Conservation (phyloP, 2,888 invertebrate genomes). For the Glaucopsyche alexis region DNA sequence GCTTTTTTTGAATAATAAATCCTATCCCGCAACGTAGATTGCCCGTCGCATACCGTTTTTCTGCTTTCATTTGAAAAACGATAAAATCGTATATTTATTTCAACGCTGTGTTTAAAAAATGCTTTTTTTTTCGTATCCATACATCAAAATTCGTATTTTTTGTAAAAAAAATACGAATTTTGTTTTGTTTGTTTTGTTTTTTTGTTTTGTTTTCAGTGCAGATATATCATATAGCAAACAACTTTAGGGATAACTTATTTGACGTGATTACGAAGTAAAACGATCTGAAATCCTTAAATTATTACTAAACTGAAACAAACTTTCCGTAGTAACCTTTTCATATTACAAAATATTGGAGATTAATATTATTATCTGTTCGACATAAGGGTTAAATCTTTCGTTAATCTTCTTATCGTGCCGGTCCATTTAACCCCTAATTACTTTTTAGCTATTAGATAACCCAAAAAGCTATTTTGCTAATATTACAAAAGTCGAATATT, state of each 20-base stretch:
- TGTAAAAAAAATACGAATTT: no score
- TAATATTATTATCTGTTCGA: not conserved
- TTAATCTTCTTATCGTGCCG: not conserved
- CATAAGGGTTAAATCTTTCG: not conserved
- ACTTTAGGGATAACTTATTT: not conserved
- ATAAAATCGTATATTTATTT: slow-evolving; percentile 18
- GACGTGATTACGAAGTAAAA: not conserved
- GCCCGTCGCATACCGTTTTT: slow-evolving; percentile 8
- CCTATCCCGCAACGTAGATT: slow-evolving; percentile 12
- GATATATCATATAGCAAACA: no score
- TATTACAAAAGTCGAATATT: not conserved
- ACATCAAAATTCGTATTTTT: not conserved
- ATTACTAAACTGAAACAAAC: not conserved
- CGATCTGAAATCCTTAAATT: not conserved
- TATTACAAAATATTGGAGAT: not conserved
- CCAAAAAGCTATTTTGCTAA: not conserved
- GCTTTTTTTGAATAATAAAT: slow-evolving; percentile 15
- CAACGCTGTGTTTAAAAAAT: not conserved
- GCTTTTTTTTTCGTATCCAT: not conserved
- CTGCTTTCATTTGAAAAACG: slow-evolving; percentile 1
- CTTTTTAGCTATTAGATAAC: slow-evolving; percentile 4
- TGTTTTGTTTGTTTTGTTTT: no score
- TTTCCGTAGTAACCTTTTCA: not conserved
- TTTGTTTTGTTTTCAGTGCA: not conserved
- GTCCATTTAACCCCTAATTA: not conserved